Conservation (phyloP, 2,888 invertebrate species). For the Xestia sexstrigata region DNA sequence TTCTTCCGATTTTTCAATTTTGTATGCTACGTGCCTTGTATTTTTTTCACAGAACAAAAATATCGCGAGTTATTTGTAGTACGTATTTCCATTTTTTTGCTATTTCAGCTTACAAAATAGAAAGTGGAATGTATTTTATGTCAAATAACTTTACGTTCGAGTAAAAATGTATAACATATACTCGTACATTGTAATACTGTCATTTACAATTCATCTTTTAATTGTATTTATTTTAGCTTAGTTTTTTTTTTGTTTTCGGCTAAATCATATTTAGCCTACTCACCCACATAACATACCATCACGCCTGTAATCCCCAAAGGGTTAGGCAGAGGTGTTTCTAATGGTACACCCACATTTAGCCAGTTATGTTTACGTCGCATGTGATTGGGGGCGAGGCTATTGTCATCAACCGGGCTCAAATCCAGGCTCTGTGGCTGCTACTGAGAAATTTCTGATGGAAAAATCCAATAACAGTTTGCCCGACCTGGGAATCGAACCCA, state of each 20-base stretch:
- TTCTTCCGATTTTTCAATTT: not conserved
- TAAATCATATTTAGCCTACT: not conserved
- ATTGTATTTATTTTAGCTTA: not conserved
- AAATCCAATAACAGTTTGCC: too few species aligned
- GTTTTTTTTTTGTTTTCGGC: not conserved
- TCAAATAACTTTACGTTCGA: not conserved
- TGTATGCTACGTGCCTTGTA: not conserved
- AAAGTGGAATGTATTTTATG: constrained; percentile 4
- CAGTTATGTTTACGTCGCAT: too few species aligned
- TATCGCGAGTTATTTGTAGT: not conserved
- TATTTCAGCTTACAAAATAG: constrained; percentile 4
- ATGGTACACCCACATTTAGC: too few species aligned
- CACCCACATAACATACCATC: not conserved
- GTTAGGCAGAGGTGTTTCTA: too few species aligned
- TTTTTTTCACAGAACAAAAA: not conserved
- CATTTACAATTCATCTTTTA: not conserved
- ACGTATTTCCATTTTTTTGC: not conserved
- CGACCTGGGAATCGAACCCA: too few species aligned
- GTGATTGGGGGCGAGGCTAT: too few species aligned
- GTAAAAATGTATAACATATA: not conserved
- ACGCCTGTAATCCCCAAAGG: too few species aligned
- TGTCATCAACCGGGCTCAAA: too few species aligned
- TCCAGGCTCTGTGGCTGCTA: too few species aligned
- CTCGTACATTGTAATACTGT: not conserved
- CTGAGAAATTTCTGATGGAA: too few species aligned